Base-by-base conservation (phyloP, 2,113 vertebrate genomes). In the Coptodon rendalli region DNA sequence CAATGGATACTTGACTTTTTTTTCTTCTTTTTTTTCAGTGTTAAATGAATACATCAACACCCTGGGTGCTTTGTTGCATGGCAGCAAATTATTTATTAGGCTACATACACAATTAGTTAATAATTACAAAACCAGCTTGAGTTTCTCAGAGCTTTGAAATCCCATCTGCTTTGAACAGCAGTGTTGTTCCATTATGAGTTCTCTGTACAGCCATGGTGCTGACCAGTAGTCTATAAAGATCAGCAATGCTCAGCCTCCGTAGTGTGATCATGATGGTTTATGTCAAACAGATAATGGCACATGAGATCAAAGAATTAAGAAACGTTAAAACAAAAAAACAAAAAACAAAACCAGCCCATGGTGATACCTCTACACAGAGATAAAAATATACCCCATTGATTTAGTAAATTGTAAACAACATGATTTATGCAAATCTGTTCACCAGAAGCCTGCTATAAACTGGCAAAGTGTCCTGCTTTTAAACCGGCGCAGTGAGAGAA, bases 361-460 rank as follows among this genome's bases (percentile, higher is more conserved):
- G 0, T 76, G 71, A 76, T 31, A 31, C 45, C 43, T 78, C 4
- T 13, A 78, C 27, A 31, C 27, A 31, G 9, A 78, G 9, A 78
- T 50, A 31, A n/a, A 50, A 53, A 80, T 6, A 66, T 9, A 56
- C 50, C 40, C 68, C 9, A 43, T n/a, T 53, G 68, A 83, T 90
- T 84, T 56, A 80, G 50, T 57, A 45, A 89, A 80, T 59, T 53
- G 29, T 61, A 84, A 76, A 86, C 43, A 45, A 78, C 89, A 78
- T 68, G 45, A 89, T 90, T 89, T 71, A 85, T 89, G 76, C 73
- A 90, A 82, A 92, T 79, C 9, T 87, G 13, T 48, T 84, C 50
- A 89, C 83, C 45, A 80, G 53, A 79, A 80, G 13, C n/a, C 43
- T 50, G 40, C 1, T 16, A 68, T 85, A 84, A 89, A 84, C 59